Evolutionary conservation across 2,113 vertebrate genomes (phyloP), one percentile per base, ranked within the genome.

Genomic region (Neolamprologus modestus): DNA sequence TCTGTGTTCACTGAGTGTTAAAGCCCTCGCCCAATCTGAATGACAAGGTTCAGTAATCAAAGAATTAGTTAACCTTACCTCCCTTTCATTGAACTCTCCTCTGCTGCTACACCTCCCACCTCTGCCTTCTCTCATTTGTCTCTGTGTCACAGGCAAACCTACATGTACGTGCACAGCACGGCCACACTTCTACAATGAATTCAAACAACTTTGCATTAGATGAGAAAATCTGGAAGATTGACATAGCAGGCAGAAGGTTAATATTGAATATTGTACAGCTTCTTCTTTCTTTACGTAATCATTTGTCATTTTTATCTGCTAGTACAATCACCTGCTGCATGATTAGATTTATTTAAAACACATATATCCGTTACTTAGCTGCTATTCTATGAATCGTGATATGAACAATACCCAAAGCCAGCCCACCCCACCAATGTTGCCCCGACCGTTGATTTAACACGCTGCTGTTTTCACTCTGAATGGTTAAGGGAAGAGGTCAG

Each of bases 31-130:
- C 89, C 96, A 95, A 85, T 94, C 89, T 86, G 92, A 94, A 90
- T 88, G 95, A 95, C 95, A 91, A 91, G 95, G 93, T 89, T 94
- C 93, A 94, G 85, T 94, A 97, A 96, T 97, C 96, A 97, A 97
- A 97, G 96, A 91, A 88, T 89, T 84, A 89, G 93, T 83, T 61
- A 93, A 95, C 95, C 93, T 91, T 92, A 83, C 4, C 66, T 89
- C 92, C 93, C 88, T 3, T 21, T 85, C 54, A 17, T 84, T 92
- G 89, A 92, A 90, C 96, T 91, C 85, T 83, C 54, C 6, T 28
- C 81, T 57, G 50, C 89, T 71, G 81, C 84, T 16, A 7, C 86
- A 9, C 63, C 73, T 40, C 90, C 94, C 82, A 19, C 59, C 55
- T 71, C 19, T 59, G 73, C 9, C 37, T 19, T 35, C 17, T n/a